Evolutionary conservation across 2,888 invertebrate genomes (phyloP), one percentile per base, ranked within the genome.

Genomic region (Oxytorus armatus): DNA sequence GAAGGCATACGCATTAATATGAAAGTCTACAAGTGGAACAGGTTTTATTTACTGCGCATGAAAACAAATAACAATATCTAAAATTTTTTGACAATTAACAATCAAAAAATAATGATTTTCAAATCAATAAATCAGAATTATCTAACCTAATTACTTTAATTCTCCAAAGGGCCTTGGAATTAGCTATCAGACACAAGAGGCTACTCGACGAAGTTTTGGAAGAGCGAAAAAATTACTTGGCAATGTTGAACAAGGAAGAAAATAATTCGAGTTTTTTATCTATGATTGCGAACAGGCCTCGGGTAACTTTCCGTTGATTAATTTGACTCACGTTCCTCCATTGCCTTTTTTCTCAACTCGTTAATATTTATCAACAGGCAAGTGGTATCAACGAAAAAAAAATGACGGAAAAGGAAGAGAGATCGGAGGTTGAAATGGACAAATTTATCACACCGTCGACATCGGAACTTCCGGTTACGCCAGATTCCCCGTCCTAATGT

Each of bases 191-290:
- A 87, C 95, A 96, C 90, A 95, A 95, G 89, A 94, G 94, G 2
- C 94, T 95, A 86, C 92, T 96, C 16, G 96, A 96, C 85, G 95
- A 95, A 4, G 96, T 97, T n/a, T 90, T 96, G 61, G 94, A 94
- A 42, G 93, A 94, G 84, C 92, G 96, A 73, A 93, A 94, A 86
- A 93, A 93, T 83, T 96, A 96, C 90, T 92, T 96, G 81, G 92
- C 93, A 70, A 92, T 93, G 2, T 92, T 94, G 53, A 93, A 92
- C 21, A 94, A 94, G 87, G 88, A 92, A 36, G 95, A 95, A 88
- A 93, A 92, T 47, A 94, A 94, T 89, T 92, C 93, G 66, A 93
- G 93, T 84, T 95, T 94, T 87, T 85, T 92, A 1, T 91, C 92
- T 70, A 88, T 93, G 55, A 90, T 85, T 2, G 55, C 74, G 10